Evolutionary conservation across 2,888 invertebrate species (phyloP).

Genomic region (Zygogramma bicolorata): DNA sequence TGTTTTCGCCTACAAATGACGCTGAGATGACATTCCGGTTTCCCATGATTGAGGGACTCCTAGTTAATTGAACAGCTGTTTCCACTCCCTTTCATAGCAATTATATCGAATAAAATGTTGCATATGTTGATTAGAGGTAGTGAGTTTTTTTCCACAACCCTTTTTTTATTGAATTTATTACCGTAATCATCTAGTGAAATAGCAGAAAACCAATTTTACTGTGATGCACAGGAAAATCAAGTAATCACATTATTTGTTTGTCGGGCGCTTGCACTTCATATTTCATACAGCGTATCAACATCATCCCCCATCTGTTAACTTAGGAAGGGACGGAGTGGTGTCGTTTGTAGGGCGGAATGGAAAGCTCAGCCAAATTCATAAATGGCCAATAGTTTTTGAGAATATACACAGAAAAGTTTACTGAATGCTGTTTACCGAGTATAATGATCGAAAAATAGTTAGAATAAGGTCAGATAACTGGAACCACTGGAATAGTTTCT

Average conservation of each 20-base stretch:
- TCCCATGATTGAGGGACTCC: background rate
- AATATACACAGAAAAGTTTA: background rate
- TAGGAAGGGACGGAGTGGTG: background rate
- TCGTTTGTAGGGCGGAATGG: background rate
- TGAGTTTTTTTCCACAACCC: constrained; percentile 4
- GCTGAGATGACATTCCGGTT: background rate
- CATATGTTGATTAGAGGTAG: constrained; percentile 8
- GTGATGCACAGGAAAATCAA: background rate
- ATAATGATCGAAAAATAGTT: background rate
- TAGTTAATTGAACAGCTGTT: constrained; percentile 6
- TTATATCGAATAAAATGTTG: constrained; percentile 3
- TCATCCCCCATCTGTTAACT: background rate
- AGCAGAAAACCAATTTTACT: background rate
- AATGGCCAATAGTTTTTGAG: background rate
- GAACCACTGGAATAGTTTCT: too few relatives aligned
- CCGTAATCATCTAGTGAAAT: background rate
- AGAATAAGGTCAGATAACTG: too few relatives aligned
- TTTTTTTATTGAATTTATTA: background rate
- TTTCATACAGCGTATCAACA: background rate
- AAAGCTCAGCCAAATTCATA: background rate
- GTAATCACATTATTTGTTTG: background rate
- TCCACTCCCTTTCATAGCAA: constrained; percentile 1
- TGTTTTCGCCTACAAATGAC: background rate
- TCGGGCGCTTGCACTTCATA: background rate
- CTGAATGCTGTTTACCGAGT: background rate